phyloP scores from a whole-genome alignment of 2,888 invertebrate genomes.

The Plebejus argus region DNA sequence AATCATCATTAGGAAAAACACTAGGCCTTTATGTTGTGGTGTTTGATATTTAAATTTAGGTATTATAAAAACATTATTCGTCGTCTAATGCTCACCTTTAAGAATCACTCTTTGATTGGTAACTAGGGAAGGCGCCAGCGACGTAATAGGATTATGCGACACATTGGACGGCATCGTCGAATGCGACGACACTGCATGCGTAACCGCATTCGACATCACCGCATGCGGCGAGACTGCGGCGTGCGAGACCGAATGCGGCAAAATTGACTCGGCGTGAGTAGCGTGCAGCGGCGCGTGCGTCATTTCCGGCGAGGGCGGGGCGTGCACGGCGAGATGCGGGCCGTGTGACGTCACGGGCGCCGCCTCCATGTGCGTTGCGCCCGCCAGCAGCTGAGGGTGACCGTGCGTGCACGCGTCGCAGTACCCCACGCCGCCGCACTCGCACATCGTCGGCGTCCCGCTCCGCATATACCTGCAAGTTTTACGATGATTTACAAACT shows the following conservation, averaged over 20 bases:
- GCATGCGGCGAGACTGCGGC: conserved; percentile 2
- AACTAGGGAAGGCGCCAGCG: not conserved
- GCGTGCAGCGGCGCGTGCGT: conserved; percentile 9
- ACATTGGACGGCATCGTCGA: conserved; percentile 11
- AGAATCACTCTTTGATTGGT: not conserved
- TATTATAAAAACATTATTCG: too few species aligned
- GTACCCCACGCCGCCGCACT: conserved; percentile 48
- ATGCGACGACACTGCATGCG: conserved; percentile 20
- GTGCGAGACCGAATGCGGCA: conserved; percentile 10
- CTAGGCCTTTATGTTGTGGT: too few species aligned
- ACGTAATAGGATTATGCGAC: not conserved
- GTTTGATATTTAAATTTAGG: too few species aligned
- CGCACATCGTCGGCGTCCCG: conserved; percentile 40
- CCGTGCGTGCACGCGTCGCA: conserved; percentile 52
- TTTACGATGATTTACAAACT: not conserved
- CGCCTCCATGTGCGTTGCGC: conserved; percentile 32
- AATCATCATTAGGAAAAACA: too few species aligned
- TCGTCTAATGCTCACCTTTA: not conserved
- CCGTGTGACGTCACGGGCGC: conserved; percentile 5
- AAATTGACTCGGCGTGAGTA: not conserved
- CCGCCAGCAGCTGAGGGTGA: conserved; percentile 33
- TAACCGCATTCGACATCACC: not conserved
- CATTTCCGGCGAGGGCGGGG: not conserved
- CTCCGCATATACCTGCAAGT: conserved; percentile 54
- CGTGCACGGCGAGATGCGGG: conserved; percentile 1